Evolutionary conservation across 1,140 invertebrate species (phyloP).

Genomic region (Drosophila nigrodunni): DNA sequence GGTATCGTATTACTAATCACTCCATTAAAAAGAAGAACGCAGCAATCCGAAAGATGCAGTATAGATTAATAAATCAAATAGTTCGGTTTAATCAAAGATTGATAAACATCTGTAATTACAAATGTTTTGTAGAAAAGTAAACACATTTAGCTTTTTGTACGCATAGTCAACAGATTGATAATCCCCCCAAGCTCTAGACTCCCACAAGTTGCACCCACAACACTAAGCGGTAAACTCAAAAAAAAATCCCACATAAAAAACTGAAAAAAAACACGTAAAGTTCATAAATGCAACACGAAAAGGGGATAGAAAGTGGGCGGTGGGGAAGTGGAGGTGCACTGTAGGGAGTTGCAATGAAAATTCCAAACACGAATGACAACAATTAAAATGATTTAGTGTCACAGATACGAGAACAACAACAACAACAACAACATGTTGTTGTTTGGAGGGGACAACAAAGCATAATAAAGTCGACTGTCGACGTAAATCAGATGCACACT

Average conservation of each 20-base stretch:
- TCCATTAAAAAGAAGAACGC: background rate
- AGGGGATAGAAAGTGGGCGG: background rate
- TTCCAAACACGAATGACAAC: conserved; percentile 79
- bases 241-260: conserved; percentile 48
- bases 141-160: conserved; percentile 9
- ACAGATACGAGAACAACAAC: conserved; percentile 56
- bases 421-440: conserved; percentile 26
- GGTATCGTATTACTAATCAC: background rate
- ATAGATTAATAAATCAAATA: background rate
- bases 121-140: background rate
- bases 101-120: background rate
- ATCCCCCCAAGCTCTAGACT: conserved; percentile 4
- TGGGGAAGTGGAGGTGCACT: background rate
- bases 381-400: conserved; percentile 82
- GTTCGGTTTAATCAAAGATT: no score
- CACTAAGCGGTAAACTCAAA: conserved; percentile 14
- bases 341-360: conserved; percentile 31
- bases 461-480: conserved; percentile 78
- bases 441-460: conserved; percentile 16
- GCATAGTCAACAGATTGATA: conserved; percentile 5
- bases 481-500: conserved; percentile 73
- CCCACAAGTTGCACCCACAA: conserved; percentile 38
- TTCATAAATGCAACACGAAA: background rate
- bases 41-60: background rate
- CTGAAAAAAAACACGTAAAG: conserved; percentile 33